Base-by-base conservation (phyloP, 2,797 vertebrate genomes). In the Gobionotothen gibberifrons region DNA sequence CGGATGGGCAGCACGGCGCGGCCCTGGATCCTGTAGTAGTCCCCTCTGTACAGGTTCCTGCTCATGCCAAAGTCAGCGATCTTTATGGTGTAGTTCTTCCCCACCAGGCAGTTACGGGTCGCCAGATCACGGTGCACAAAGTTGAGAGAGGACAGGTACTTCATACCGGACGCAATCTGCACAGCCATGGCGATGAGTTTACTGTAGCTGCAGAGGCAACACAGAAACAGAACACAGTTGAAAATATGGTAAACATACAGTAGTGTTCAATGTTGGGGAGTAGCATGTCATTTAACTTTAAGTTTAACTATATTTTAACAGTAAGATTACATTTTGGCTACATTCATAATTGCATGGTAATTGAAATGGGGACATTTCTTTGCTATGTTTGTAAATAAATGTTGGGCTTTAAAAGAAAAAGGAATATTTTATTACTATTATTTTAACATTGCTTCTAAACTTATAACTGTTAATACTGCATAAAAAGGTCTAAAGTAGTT, bases 21-120 rank as follows among this genome's bases (percentile, higher is more conserved):
- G 32, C 98, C 98, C 90, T 99, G 97, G 92, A 99, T 98, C 55
- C 97, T 94, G 90, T 97, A 99, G 90, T 99, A 99, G 83, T 99
- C 97, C 5, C 97, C 97, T 0, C 97, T 97, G 87, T 99, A 99
- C 73, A 99, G 95, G 81, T 99, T 99, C 22, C 98, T 93, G 89
- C 98, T 99, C 97, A 99, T 99, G 60, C 98, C 98, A 0, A 99
- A 99, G 85, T 99, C 97, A 0, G 97, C 97, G 0, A 99, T 99
- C 94, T 99, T 99, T 92, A 99, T 98, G 83, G 96, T 98, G 89
- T 94, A 95, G 86, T 94, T 97, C 86, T 96, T 96, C 10, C 97
- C 98, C 87, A 99, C 97, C 76, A 99, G 92, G 86, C 98, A 99
- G 93, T 99, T 99, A 51, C 97, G 96, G 0, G 97, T 99, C 36